Evolutionary conservation across 2,797 vertebrate species (phyloP), one percentile per base, ranked within the genome.

Genomic region (Pygocentrus nattereri): DNA sequence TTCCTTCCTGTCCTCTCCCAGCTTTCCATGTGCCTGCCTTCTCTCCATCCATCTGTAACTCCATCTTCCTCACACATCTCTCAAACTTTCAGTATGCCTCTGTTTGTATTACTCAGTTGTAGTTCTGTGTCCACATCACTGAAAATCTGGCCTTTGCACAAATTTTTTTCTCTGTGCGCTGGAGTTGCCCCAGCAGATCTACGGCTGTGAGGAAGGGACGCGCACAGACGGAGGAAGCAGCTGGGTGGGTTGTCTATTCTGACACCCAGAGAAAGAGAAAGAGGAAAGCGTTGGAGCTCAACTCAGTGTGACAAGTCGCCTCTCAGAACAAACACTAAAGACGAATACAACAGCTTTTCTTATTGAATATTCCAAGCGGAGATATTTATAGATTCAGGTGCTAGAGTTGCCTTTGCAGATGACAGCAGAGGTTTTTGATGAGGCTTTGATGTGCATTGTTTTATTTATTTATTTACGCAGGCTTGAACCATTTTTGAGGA

Each of bases 301-400:
- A 86, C 30, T 79, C 61, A 59, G 65, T 8, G 7, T 74, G 74
- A 82, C 75, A 83, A 81, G 68, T 84, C 49, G 16, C 31, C 44
- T 81, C 71, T 78, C 59, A 77, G 74, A 74, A 54, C 23, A 31
- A 47, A 81, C 73, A 72, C 67, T 74, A 34, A 74, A 76, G 70
- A 50, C 67, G 27, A 79, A 82, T 47, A 50, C 38, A 61, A 18
- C 47, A 79, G 69, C 62, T 74, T 72, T 71, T 84, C 54, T 73
- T 50, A 8, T 18, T 77, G 64, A 56, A 19, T 34, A 79, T 76
- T 68, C 49, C 13, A 54, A 69, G 30, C 74, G 21, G 31, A 49
- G 75, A 47, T 64, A 78, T 82, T 73, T 73, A 67, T 82, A 8
- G 68, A 78, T 74, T 65, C 11, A 16, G 21, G 19, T 25, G 23